Evolutionary conservation across 2,113 vertebrate genomes (phyloP).

Genomic region (Nanorana parkeri): DNA sequence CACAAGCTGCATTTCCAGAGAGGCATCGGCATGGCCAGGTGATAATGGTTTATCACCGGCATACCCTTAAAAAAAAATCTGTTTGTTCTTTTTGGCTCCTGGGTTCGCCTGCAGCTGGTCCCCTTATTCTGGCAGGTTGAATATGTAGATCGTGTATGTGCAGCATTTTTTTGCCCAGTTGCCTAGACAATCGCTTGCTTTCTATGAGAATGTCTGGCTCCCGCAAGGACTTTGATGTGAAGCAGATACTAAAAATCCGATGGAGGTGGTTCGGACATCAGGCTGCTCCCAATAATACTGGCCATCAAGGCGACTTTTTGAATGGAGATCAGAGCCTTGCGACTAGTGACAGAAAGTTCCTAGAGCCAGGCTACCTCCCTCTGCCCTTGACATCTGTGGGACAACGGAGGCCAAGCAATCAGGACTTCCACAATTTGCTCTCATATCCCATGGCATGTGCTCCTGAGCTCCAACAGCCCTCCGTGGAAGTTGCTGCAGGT

Average conservation of each 20-base stretch:
- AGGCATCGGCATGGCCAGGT: constrained; percentile 18
- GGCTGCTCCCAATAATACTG: constrained; percentile 78
- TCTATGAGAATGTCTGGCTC: constrained; percentile 92
- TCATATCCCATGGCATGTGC: constrained; percentile 85
- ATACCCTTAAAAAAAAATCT: constrained; percentile 48
- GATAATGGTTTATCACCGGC: not conserved
- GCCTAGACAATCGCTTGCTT: constrained; percentile 87
- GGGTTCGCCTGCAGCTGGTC: constrained; percentile 65
- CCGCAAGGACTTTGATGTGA: constrained; percentile 97
- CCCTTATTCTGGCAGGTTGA: constrained; percentile 69
- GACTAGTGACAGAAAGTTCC: constrained; percentile 83
- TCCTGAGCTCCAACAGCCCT: constrained; percentile 80
- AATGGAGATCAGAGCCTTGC: constrained; percentile 76
- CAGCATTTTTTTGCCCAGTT: constrained; percentile 79
- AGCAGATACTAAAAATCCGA: constrained; percentile 96
- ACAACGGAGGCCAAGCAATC: constrained; percentile 86
- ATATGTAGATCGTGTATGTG: constrained; percentile 76
- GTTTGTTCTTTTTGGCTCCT: constrained; percentile 40
- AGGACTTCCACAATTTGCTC: constrained; percentile 85
- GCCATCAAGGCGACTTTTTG: constrained; percentile 84
- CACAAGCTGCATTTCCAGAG: constrained; percentile 64
- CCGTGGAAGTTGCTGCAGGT: constrained; percentile 78
- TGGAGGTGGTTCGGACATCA: constrained; percentile 98
- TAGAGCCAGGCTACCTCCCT: constrained; percentile 73
- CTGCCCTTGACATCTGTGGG: constrained; percentile 73